Evolutionary conservation across 2,113 vertebrate genomes (phyloP).

Genomic region (Clinocottus analis): DNA sequence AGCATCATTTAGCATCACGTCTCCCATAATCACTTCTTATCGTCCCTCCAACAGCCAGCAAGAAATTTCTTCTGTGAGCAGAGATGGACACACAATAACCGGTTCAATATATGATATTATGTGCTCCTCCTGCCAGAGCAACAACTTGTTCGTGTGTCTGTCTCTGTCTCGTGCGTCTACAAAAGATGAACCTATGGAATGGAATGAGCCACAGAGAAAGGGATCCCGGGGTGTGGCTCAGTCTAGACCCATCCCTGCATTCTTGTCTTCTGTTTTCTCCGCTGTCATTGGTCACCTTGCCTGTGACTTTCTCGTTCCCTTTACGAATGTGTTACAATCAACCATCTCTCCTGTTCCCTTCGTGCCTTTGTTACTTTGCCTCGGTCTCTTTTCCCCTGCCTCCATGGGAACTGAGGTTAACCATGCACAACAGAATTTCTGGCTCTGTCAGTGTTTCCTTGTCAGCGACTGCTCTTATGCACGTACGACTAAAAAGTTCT

Average conservation of each 20-base stretch:
- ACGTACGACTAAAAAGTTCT: slow-evolving; percentile 19
- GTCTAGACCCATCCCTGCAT: slow-evolving; percentile 65
- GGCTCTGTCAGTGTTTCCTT: slow-evolving; percentile 57
- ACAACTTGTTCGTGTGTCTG: slow-evolving; percentile 30
- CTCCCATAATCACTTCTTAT: not conserved
- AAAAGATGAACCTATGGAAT: slow-evolving; percentile 66
- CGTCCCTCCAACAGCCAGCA: not conserved
- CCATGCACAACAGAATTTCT: slow-evolving; percentile 65
- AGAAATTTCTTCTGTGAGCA: not conserved
- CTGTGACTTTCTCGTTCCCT: slow-evolving; percentile 64
- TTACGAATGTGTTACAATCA: slow-evolving; percentile 26
- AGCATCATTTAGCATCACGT: not conserved
- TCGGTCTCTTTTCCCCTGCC: slow-evolving; percentile 27
- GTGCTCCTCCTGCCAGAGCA: slow-evolving; percentile 17
- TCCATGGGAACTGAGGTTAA: slow-evolving; percentile 65
- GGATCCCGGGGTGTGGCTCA: slow-evolving; percentile 56
- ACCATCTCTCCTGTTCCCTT: slow-evolving; percentile 59
- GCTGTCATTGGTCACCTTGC: slow-evolving; percentile 46
- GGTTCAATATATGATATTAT: not conserved
- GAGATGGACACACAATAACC: not conserved
- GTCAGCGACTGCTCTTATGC: slow-evolving; percentile 16
- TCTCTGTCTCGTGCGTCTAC: slow-evolving; percentile 22
- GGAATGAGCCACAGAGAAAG: slow-evolving; percentile 56
- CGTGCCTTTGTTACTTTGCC: slow-evolving; percentile 34
- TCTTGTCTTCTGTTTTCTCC: slow-evolving; percentile 48